Evolutionary conservation across 2,113 vertebrate species (phyloP), one percentile per base, ranked within the genome.

Genomic region (Tyrannus savana): DNA sequence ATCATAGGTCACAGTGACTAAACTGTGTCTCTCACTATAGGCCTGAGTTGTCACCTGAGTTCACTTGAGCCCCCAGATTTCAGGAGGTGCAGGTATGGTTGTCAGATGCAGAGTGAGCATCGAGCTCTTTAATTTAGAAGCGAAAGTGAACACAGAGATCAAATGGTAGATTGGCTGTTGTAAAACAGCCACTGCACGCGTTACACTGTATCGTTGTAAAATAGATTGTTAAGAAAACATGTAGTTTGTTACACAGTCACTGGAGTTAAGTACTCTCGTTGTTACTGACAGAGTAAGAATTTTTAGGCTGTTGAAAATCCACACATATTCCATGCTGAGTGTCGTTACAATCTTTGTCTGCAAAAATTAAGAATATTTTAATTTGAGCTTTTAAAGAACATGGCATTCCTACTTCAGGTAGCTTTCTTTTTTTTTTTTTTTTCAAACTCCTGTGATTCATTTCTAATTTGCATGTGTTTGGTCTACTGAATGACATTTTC

Each of bases 111-210:
- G 60, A 39, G 8, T n/a, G 21, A 14, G 9, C 17, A 6, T 83
- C 49, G 7, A 67, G 44, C 30, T 46, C 47, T 55, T n/a, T 4
- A 35, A n/a, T 2, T 63, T 46, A 7, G 0, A 7, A 30, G 6
- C 39, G 5, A 44, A 33, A 58, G 37, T 37, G 33, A 44, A 12
- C 7, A 9, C 19, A 16, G 50, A 22, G 23, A 13, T 49, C 25
- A 15, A 47, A 53, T 21, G 30, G 52, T 35, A 68, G 44, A 7
- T 9, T 7, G 28, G 15, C 13, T 35, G 21, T n/a, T 75, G 69
- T n/a, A 30, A 35, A 41, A 7, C 4, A 47, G 25, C 9, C 2
- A 0, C 10, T 31, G 12, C 19, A 2, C 2, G 0, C 52, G 7
- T 46, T 58, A 8, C 19, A 2, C 25, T 41, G 66, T 33, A 31